These are phyloP conservation scores for Furcifer pardalis DNA, from an alignment of 2,797 vertebrate species.

Conservation along the genomic window DNA sequence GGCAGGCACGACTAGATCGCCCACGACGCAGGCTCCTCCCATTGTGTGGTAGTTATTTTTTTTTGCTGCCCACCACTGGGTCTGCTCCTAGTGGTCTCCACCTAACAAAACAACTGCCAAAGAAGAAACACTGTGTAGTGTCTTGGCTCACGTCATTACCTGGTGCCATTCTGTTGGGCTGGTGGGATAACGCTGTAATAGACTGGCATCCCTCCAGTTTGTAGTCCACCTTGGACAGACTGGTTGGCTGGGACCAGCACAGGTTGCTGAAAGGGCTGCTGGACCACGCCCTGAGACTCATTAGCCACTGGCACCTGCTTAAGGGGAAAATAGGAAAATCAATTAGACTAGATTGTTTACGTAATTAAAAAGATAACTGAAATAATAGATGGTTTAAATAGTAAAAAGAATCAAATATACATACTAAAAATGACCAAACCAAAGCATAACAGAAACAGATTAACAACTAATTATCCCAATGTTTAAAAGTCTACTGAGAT, in stretches of 20 bases:
- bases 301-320: slow-evolving; percentile 90
- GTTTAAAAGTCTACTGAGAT: no score
- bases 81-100: slow-evolving; percentile 24
- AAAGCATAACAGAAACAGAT: no score
- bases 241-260: slow-evolving; percentile 95
- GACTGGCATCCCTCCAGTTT: slow-evolving; percentile 84
- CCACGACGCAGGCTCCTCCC: no score
- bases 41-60: no score
- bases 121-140: neutral
- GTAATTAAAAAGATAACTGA: no score
- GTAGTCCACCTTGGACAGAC: slow-evolving; percentile 92
- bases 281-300: slow-evolving; percentile 91
- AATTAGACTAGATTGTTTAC: no score
- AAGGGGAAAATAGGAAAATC: neutral
- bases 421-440: no score
- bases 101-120: neutral
- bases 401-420: no score
- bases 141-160: slow-evolving; percentile 71
- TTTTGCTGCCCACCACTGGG: no score
- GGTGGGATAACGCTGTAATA: slow-evolving; percentile 96
- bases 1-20: no score
- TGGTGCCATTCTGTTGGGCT: slow-evolving; percentile 95
- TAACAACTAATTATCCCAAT: no score
- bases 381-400: no score
- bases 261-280: slow-evolving; percentile 95